A percentile compares a stretch with the other conserved stretches of the same genome.
These are phyloP conservation scores for Rhinolophus ferrumequinum DNA, from an alignment of 2,113 vertebrate species.

Conservation along the genomic window DNA sequence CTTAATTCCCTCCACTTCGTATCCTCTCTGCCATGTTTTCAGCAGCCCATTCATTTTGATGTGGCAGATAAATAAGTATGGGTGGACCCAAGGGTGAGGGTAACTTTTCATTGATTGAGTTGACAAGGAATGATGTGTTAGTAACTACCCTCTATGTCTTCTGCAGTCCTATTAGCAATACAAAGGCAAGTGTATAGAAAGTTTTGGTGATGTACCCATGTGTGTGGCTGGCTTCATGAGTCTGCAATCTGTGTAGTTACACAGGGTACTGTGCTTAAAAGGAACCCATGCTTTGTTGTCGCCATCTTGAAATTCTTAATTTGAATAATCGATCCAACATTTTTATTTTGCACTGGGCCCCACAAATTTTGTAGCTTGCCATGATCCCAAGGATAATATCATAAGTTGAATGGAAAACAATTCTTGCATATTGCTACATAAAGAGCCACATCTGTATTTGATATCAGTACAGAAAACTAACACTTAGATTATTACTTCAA, in stretches of 20 bases:
- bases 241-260: not conserved
- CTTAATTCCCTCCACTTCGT: conserved; percentile 56
- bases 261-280: not conserved
- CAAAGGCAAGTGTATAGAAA: not conserved
- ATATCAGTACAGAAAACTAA: not conserved
- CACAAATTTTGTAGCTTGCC: not conserved
- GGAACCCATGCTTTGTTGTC: not conserved
- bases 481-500: not conserved
- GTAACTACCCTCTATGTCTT: not conserved
- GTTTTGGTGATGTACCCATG: not conserved
- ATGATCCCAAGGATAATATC: not conserved
- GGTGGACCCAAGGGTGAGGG: conserved; percentile 39
- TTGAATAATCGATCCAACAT: not conserved
- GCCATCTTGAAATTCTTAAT: not conserved
- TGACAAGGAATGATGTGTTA: conserved; percentile 56
- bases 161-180: conserved; percentile 54
- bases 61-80: conserved; percentile 72
- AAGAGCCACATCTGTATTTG: not conserved
- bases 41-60: conserved; percentile 67
- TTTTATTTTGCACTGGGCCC: not conserved
- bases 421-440: conserved; percentile 11
- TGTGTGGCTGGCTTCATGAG: not conserved
- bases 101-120: not conserved
- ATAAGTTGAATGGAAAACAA: not conserved
- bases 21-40: conserved; percentile 54